A percentile compares a stretch with the other conserved stretches of the same genome.
These are phyloP conservation scores for Craseonycteris thonglongyai DNA, from an alignment of 2,113 vertebrate genomes.

Conservation along the genomic window DNA sequence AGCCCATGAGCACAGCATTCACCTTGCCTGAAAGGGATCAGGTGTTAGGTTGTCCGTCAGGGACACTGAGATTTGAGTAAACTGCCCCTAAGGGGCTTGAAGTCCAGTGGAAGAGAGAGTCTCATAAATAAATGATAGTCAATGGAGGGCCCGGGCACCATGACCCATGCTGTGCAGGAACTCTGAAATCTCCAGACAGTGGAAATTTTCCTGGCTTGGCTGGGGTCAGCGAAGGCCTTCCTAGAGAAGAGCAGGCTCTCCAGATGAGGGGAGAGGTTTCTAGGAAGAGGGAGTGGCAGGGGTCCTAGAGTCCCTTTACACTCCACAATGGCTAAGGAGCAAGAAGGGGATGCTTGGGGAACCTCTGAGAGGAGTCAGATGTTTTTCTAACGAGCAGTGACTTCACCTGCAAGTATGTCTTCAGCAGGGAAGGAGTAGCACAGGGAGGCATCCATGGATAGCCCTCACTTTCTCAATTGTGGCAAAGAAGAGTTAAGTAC, in stretches of 20 bases:
- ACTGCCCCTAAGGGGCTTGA: background rate
- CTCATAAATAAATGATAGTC: background rate
- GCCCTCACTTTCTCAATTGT: background rate
- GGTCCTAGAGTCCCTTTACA: background rate
- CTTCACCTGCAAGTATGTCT: background rate
- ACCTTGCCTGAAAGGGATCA: background rate
- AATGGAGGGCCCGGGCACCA: accelerated
- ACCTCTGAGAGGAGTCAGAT: background rate
- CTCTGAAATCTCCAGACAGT: background rate
- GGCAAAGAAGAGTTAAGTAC: background rate
- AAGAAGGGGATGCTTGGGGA: accelerated
- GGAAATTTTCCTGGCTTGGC: background rate
- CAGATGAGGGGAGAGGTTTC: background rate
- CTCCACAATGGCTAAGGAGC: background rate
- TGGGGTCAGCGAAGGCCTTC: background rate
- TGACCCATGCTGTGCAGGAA: accelerated
- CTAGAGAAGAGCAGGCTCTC: background rate
- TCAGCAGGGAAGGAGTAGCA: background rate
- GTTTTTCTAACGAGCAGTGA: background rate
- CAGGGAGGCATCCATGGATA: background rate
- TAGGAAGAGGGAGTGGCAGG: background rate
- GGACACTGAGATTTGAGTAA: background rate
- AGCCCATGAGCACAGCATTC: background rate
- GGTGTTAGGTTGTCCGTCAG: background rate
- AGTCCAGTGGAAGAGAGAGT: background rate